Base-by-base conservation (phyloP, 2,113 vertebrate species). In the Melospiza melodia region DNA sequence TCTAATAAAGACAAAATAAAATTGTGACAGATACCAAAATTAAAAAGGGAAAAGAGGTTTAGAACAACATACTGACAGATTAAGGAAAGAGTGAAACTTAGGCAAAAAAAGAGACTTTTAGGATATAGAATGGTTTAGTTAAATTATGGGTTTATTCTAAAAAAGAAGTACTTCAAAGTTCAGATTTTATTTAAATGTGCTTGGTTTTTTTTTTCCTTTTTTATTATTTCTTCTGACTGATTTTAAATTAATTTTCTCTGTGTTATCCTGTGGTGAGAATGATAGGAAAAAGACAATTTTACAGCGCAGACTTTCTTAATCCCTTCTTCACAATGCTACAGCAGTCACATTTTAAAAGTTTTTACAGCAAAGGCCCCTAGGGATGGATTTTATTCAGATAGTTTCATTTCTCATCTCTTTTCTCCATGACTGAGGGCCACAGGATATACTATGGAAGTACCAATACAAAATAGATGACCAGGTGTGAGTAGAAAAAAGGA, bases 1-100 rank as follows among this genome's bases (percentile, higher is more conserved):
- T 19, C 33, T 72, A 43, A 59, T 44, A 85, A 89, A 83, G 31
- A 62, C 11, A 68, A 95, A 79, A n/a, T 65, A 65, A 94, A 79
- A n/a, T 65, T 93, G 30, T 41, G 63, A 35, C 10, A 76, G 12
- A 33, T 6, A 46, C 2, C 12, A 1, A 1, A 14, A 82, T 88
- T 84, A 39, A 79, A 92, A 93, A 73, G 17, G 16, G 28, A 91
- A 86, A 73, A 84, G 18, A 63, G 1, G 15, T 87, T 90, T 88
- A 41, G 63, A 76, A 66, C 14, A 71, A n/a, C 31, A 61, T 2
- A 52, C 6, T 54, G 14, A 65, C 9, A 65, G 5, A 30, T 81
- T 84, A n/a, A 84, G 21, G 21, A 76, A 78, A 89, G 22, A n/a
- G 16, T 54, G 61, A 82, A 82, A n/a, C 6, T 19, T 39, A 23